Conservation (phyloP, 1,140 invertebrate genomes). For the Melipona quadrifasciata region DNA sequence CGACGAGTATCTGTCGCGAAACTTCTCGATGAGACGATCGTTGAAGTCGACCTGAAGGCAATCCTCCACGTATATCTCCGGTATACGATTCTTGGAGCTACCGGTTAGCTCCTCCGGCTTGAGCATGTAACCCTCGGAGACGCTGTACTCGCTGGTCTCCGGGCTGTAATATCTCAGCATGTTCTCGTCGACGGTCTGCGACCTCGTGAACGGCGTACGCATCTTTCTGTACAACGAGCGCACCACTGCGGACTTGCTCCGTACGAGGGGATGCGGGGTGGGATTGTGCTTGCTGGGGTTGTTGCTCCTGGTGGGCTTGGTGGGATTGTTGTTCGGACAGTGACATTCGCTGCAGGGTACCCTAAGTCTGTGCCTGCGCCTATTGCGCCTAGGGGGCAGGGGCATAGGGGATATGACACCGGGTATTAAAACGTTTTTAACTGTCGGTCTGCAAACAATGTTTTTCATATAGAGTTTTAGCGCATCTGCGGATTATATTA, state of each 20-base stretch:
- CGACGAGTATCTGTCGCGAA: slow-evolving; percentile 65
- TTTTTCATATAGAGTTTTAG: slow-evolving; percentile 78
- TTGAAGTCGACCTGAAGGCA: slow-evolving; percentile 76
- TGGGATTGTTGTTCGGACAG: slow-evolving; percentile 72
- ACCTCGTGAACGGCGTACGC: slow-evolving; percentile 79
- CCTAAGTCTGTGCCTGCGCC: slow-evolving; percentile 81
- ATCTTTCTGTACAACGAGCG: slow-evolving; percentile 81
- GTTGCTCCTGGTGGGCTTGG: slow-evolving; percentile 67
- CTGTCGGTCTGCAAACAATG: slow-evolving; percentile 82
- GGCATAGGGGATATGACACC: slow-evolving; percentile 80
- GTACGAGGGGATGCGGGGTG: slow-evolving; percentile 79
- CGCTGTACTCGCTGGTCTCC: slow-evolving; percentile 78
- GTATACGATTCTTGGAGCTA: slow-evolving; percentile 72
- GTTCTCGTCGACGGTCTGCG: slow-evolving; percentile 80
- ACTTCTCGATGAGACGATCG: slow-evolving; percentile 73
- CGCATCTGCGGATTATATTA: slow-evolving; percentile 63
- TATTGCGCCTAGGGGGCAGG: slow-evolving; percentile 80
- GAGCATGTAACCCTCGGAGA: slow-evolving; percentile 74
- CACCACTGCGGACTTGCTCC: slow-evolving; percentile 82
- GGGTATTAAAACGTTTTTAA: slow-evolving; percentile 82
- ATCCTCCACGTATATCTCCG: slow-evolving; percentile 78
- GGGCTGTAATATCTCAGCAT: slow-evolving; percentile 78
- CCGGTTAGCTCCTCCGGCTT: slow-evolving; percentile 68
- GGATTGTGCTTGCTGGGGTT: slow-evolving; percentile 77
- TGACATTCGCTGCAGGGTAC: slow-evolving; percentile 81